These are phyloP conservation scores for Laspeyria flexula DNA, from an alignment of 2,888 invertebrate genomes.

Conservation along the genomic window DNA sequence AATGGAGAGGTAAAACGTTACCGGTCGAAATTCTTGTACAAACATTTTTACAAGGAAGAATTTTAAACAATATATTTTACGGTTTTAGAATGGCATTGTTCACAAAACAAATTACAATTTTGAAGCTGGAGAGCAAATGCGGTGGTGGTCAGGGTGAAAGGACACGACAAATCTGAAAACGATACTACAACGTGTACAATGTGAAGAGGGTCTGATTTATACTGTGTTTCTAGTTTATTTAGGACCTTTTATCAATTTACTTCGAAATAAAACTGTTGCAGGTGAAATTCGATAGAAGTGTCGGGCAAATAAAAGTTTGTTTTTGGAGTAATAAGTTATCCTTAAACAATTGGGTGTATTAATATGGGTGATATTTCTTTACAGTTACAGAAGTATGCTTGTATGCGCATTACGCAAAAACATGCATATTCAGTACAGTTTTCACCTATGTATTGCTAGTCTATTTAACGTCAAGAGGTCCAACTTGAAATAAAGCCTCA, in stretches of 20 bases:
- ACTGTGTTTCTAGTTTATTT: neutral
- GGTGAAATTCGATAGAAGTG: too few species aligned
- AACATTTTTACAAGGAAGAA: slow-evolving; percentile 21
- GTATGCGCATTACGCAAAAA: too few species aligned
- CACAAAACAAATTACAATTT: slow-evolving; percentile 29
- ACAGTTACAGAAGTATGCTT: too few species aligned
- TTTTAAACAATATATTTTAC: slow-evolving; percentile 7
- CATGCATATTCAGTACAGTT: too few species aligned
- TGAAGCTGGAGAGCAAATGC: slow-evolving; percentile 23
- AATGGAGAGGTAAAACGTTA: slow-evolving; percentile 10
- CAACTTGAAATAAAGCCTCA: too few species aligned
- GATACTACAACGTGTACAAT: slow-evolving; percentile 24
- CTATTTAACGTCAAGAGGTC: too few species aligned
- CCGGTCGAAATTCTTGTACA: slow-evolving; percentile 20
- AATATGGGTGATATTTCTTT: too few species aligned
- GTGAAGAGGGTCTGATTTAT: slow-evolving; percentile 7
- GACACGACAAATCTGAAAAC: slow-evolving; percentile 19
- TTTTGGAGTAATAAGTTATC: too few species aligned
- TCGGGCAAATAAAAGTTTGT: too few species aligned
- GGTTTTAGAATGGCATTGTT: slow-evolving; percentile 17
- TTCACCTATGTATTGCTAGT: too few species aligned
- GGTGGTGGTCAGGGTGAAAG: slow-evolving; percentile 18
- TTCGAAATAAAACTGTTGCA: too few species aligned
- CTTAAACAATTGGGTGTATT: too few species aligned
- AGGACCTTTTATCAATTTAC: neutral